Conservation (phyloP, 2,113 vertebrate species). For the Tachuris rubrigastra region DNA sequence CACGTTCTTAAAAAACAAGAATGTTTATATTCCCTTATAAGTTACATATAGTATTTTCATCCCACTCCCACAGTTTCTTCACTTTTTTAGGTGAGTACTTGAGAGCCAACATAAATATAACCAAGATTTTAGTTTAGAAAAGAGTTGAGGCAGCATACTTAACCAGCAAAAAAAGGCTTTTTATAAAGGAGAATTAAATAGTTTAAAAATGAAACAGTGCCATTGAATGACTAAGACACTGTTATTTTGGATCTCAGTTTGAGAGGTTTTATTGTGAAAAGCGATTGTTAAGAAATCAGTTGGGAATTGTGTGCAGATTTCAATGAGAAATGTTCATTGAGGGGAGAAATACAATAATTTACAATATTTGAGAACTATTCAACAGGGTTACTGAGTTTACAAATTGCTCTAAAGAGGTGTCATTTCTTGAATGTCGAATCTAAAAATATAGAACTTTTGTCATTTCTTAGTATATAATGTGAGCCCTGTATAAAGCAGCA, state of each 20-base stretch:
- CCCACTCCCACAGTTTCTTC: background rate
- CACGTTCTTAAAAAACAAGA: background rate
- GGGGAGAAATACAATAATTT: slow-evolving; percentile 1
- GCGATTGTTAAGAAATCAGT: slow-evolving; percentile 7
- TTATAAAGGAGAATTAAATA: slow-evolving; percentile 9
- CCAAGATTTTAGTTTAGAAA: slow-evolving; percentile 2
- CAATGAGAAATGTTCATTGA: slow-evolving; percentile 3
- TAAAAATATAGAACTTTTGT: background rate
- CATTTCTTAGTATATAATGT: background rate
- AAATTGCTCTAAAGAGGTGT: background rate
- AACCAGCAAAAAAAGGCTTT: background rate
- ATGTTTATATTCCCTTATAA: background rate
- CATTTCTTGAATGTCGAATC: background rate
- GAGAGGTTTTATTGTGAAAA: background rate
- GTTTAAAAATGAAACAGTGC: slow-evolving; percentile 2
- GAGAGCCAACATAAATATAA: slow-evolving; percentile 26
- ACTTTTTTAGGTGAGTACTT: background rate
- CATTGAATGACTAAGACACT: slow-evolving; percentile 21
- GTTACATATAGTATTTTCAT: background rate
- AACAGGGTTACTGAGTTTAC: background rate
- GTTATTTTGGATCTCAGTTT: background rate
- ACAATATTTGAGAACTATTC: background rate
- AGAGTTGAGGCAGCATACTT: background rate
- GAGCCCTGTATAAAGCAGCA: background rate
- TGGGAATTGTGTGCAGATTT: slow-evolving; percentile 34